These are phyloP conservation scores for Enteromius treurensis DNA, from an alignment of 2,797 vertebrate genomes.

Conservation along the genomic window DNA sequence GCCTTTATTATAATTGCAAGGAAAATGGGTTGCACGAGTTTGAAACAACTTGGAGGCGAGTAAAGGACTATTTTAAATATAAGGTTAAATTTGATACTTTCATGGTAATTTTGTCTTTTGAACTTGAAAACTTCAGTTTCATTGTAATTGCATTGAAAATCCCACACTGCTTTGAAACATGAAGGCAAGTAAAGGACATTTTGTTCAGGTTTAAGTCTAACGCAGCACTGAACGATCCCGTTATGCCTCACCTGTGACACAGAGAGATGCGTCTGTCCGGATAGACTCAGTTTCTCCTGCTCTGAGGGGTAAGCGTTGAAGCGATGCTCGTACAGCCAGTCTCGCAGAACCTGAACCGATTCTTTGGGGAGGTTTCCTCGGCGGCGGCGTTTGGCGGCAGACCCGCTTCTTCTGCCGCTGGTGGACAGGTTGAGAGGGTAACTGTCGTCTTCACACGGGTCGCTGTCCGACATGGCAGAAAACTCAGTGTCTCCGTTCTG, in stretches of 20 bases:
- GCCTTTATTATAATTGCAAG: not conserved
- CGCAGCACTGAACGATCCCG: too few relatives aligned
- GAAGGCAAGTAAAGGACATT: not conserved
- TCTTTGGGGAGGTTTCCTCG: slow-evolving; percentile 95
- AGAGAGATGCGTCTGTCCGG: slow-evolving; percentile 88
- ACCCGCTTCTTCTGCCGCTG: slow-evolving; percentile 63
- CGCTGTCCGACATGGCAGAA: slow-evolving; percentile 86
- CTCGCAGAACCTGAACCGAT: slow-evolving; percentile 91
- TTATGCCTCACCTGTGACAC: slow-evolving; percentile 86
- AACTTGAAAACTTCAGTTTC: not conserved
- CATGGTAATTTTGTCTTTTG: not conserved
- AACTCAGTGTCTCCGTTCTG: slow-evolving; percentile 72
- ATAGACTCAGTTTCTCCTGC: slow-evolving; percentile 92
- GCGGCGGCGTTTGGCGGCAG: slow-evolving; percentile 86
- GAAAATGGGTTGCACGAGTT: too few relatives aligned
- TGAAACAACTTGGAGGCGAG: too few relatives aligned
- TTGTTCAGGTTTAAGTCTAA: not conserved
- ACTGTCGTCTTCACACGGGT: slow-evolving; percentile 84
- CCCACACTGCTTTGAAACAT: not conserved
- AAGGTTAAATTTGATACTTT: not conserved
- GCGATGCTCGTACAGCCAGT: slow-evolving; percentile 94
- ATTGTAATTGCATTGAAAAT: not conserved
- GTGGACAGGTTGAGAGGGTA: slow-evolving; percentile 81
- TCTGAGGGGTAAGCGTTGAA: slow-evolving; percentile 97
- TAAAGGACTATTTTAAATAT: too few relatives aligned